Percentiles rank a stretch among this genome's conserved stretches.
Evolutionary conservation across 2,888 invertebrate species (phyloP).

Genomic region (Tanytarsus gracilentus): DNA sequence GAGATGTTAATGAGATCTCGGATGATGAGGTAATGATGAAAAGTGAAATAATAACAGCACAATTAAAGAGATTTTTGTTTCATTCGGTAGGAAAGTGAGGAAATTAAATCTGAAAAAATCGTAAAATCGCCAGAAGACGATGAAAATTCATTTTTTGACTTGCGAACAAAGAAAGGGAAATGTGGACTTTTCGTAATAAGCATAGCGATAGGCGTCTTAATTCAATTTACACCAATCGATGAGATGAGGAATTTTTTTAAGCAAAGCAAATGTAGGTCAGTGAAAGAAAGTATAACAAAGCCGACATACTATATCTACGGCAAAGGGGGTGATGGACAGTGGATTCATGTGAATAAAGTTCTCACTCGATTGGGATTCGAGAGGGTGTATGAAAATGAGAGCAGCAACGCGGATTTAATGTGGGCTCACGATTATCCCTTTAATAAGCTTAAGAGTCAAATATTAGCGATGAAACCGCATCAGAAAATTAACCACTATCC

Average conservation of each 20-base stretch:
- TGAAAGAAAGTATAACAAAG: slow-evolving; percentile 21
- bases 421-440: slow-evolving; percentile 97
- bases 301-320: slow-evolving; percentile 54
- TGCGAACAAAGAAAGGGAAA: slow-evolving; percentile 31
- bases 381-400: slow-evolving; percentile 45
- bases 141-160: slow-evolving; percentile 30
- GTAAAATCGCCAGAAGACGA: neutral
- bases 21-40: neutral
- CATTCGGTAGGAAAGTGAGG: neutral
- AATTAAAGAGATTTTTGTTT: neutral
- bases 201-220: neutral
- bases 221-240: slow-evolving; percentile 30
- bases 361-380: slow-evolving; percentile 67
- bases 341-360: slow-evolving; percentile 67
- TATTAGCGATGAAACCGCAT: slow-evolving; percentile 55
- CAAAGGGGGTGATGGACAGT: slow-evolving; percentile 45
- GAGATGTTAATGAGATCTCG: neutral
- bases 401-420: slow-evolving; percentile 69
- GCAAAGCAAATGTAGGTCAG: neutral
- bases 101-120: neutral
- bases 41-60: neutral
- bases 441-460: slow-evolving; percentile 35
- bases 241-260: neutral
- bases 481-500: slow-evolving; percentile 91
- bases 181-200: slow-evolving; percentile 30